phyloP scores from a whole-genome alignment of 23 tunicate genomes.

The Halocynthia roretzi region DNA sequence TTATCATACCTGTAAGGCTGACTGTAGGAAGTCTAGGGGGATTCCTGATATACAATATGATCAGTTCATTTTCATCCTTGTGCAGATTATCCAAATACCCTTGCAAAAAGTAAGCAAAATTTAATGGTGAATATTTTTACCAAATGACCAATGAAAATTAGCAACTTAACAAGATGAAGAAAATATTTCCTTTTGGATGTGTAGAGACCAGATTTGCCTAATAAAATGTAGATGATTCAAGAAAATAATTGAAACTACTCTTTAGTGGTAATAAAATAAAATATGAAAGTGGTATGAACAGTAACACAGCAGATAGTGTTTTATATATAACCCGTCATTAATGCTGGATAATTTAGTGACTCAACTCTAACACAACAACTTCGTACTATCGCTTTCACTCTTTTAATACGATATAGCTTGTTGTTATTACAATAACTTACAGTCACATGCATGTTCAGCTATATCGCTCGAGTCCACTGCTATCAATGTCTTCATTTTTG shows the following conservation, averaged over 20 bases:
- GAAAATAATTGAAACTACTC: background rate
- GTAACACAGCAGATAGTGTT: no score
- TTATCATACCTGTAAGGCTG: conserved; percentile 16
- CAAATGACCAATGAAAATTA: background rate
- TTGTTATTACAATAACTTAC: conserved; percentile 24
- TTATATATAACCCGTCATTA: no score
- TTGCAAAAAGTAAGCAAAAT: background rate
- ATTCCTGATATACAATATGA: conserved; percentile 28
- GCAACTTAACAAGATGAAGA: background rate
- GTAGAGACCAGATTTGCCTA: no score
- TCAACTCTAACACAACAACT: no score
- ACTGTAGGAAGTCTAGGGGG: conserved; percentile 53
- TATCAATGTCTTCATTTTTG: conserved; percentile 52
- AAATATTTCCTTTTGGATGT: background rate
- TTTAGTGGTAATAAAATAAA: background rate
- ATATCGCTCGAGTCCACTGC: conserved; percentile 72
- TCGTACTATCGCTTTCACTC: no score
- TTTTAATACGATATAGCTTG: background rate
- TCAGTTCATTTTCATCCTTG: conserved; percentile 33
- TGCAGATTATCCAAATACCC: conserved; percentile 57
- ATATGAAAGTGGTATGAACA: background rate
- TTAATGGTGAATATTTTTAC: no score
- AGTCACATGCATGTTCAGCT: conserved; percentile 58
- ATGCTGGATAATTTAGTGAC: no score
- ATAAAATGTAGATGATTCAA: background rate